Base-by-base conservation (phyloP, 2,888 invertebrate genomes). In the Kryphioiulus occultus region DNA sequence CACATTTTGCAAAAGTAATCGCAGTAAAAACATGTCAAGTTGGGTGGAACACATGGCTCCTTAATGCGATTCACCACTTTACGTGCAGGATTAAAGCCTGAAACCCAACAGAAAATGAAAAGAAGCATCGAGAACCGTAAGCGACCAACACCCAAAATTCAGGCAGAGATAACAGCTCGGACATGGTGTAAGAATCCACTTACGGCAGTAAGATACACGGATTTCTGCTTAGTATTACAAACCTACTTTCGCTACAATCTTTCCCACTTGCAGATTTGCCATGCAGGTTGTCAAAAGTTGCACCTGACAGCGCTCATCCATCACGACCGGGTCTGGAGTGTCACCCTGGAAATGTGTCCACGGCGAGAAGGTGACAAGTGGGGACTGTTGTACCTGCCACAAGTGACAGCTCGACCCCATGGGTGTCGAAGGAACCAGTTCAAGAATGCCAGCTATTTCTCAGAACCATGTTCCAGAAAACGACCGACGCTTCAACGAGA, bases 321-420 rank as follows among this genome's bases (percentile, higher is more conserved):
- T 59, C 59, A 59, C 59, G 22, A 22, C 22, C 59, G 22, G 59
- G 22, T 22, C 59, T 19, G 19, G 59, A 59, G 59, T 59, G 59
- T 59, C 59, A 59, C 59, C 59, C 59, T 44, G 59, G 22, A 59
- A 59, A 59, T 59, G 59, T 59, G 59, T 59, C 59, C 59, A 59
- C 59, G 59, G 59, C 59, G 59, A 59, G 59, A 59, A 59, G 59
- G 59, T 59, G 59, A 59, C 59, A 59, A 59, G 59, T 59, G 59
- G 59, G 59, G 59, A 59, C 59, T 59, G 59, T 59, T 59, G 59
- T 59, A 59, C 59, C 59, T 59, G 59, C 59, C 59, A 59, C 22
- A 59, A 59, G 22, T 59, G 59, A 59, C 59, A 59, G 59, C 59
- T 59, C 59, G 59, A 59, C 59, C 59, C 59, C 59, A 59, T 59